Evolutionary conservation across 2,797 vertebrate species (phyloP).

Genomic region (Threskiornis aethiopicus): DNA sequence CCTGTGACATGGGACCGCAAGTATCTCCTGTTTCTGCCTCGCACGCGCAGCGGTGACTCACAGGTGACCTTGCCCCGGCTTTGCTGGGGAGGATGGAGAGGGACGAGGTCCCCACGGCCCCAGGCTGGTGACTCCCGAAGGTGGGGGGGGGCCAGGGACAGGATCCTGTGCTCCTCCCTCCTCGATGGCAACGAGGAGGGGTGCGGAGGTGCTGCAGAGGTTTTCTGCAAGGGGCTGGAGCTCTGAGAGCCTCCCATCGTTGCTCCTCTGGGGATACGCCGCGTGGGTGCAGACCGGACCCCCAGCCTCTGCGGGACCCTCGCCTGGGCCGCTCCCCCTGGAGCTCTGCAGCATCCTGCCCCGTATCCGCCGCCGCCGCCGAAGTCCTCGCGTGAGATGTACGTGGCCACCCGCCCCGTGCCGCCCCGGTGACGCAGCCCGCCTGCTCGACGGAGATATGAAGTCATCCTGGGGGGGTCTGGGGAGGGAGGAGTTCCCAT

Average conservation of each 20-base stretch:
- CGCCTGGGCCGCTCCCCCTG: neutral
- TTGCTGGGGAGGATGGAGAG: neutral
- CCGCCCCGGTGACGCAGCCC: neutral
- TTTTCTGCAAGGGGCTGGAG: neutral
- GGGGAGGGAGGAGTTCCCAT: constrained; percentile 49
- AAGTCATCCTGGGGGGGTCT: constrained; percentile 43
- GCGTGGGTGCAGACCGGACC: accelerated
- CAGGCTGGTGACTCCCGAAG: neutral
- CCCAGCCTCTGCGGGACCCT: neutral
- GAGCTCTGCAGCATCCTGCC: neutral
- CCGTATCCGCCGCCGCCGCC: accelerated
- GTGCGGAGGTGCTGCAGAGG: neutral
- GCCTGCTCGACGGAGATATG: neutral
- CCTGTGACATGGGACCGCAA: neutral
- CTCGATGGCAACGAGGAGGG: accelerated
- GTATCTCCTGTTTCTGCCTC: neutral
- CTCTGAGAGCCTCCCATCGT: accelerated
- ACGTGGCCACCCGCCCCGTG: accelerated
- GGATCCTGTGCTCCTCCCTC: neutral
- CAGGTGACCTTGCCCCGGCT: neutral
- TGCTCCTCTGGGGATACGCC: neutral
- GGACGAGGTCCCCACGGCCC: neutral
- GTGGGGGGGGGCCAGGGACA: neutral
- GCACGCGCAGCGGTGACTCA: neutral
- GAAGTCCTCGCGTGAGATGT: neutral